Base-by-base conservation (phyloP, 2,113 vertebrate species). In the Muntiacus muntjak region DNA sequence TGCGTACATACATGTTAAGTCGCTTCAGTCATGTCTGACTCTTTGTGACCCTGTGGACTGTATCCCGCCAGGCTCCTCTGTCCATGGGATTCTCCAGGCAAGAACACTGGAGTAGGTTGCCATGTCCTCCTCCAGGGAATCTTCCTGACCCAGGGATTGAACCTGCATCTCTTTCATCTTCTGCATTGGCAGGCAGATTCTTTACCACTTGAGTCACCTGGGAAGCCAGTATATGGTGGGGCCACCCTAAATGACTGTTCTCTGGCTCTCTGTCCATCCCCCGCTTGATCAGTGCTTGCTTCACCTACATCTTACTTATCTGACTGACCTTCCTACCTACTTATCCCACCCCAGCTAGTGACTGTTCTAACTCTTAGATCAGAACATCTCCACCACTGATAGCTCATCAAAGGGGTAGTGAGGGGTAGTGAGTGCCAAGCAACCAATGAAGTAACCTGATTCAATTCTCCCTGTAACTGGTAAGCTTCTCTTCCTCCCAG, bases 1-100 rank as follows among this genome's bases (percentile, higher is more conserved):
- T 67, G 4, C 0, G 0, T 67, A 67, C 16, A 1, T 36, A 67
- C 1, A 2, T 36, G 33, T 9, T 71, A 71, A 71, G n/a, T 71
- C 1, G 1, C n/a, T 71, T 71, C 64, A 21, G n/a, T 36, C n/a
- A 36, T 71, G 2, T 71, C 17, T 67, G 64, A 36, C 17, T 67
- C 64, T 71, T 21, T 71, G 64, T 2, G 1, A 21, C 7, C 17
- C n/a, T 21, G 11, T 36, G n/a, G n/a, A 71, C 62, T 71, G 4
- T 71, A 71, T 4, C n/a, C 16, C 1, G 2, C 9, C n/a, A 10
- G 64, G 33, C 64, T 36, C 33, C 17, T 67, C 33, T 67, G 64
- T 67, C 64, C 8, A 6, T 71, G 64, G 4, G n/a, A 36, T 36
- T 71, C 64, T 71, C 8, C 64, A 36, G 17, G 17, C n/a, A 21